These are phyloP conservation scores for Trichogramma evanescens DNA, from an alignment of 2,888 invertebrate species.

Conservation along the genomic window DNA sequence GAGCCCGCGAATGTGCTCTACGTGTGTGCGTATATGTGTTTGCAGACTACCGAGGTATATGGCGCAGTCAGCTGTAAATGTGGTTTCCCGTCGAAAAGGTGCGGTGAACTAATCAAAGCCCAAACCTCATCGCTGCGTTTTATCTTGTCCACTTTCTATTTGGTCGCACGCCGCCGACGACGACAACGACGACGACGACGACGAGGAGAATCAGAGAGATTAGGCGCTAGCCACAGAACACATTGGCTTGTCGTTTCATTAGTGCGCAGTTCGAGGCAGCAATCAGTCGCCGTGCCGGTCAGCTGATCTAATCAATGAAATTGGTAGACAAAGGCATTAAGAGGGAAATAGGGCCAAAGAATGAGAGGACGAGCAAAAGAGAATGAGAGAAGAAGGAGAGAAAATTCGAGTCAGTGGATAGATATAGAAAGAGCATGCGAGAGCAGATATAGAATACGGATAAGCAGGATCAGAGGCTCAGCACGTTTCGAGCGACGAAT, in stretches of 20 bases:
- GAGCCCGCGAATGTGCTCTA: no score
- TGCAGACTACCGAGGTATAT: no score
- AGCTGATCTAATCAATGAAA: constrained; percentile 44
- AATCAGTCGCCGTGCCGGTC: constrained; percentile 33
- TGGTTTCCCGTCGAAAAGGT: neutral
- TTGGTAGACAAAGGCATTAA: constrained; percentile 42
- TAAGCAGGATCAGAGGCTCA: no score
- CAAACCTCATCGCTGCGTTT: neutral
- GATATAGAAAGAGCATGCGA: neutral
- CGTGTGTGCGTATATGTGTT: no score
- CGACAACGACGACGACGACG: no score
- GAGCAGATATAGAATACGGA: neutral
- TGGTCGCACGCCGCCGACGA: constrained; percentile 13
- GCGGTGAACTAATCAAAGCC: constrained; percentile 20
- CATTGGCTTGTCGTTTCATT: constrained; percentile 40
- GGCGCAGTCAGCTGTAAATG: no score
- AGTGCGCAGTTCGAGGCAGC: constrained; percentile 31
- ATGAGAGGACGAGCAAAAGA: constrained; percentile 24
- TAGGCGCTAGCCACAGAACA: constrained; percentile 28
- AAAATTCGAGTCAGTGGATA: constrained; percentile 21
- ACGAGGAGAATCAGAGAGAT: constrained; percentile 24
- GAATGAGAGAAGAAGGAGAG: constrained; percentile 27
- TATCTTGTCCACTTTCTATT: constrained; percentile 25
- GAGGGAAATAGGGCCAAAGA: constrained; percentile 26
- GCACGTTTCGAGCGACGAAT: no score